These are phyloP conservation scores for Desmodus rotundus DNA, from an alignment of 2,113 vertebrate genomes.

Conservation along the genomic window DNA sequence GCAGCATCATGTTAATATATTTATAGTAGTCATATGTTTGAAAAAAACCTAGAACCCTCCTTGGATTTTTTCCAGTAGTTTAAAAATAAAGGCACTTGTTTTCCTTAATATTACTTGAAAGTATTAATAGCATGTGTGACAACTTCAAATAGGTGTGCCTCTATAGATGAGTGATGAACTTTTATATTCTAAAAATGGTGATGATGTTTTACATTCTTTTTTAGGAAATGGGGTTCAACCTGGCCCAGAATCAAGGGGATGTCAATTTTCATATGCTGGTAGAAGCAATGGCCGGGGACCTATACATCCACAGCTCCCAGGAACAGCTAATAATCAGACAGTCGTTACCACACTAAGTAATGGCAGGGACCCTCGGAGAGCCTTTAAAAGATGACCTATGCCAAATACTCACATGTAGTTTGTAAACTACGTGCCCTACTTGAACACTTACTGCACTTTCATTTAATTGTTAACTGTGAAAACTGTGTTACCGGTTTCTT, in stretches of 20 bases:
- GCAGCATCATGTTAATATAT: not conserved
- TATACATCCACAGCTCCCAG: slow-evolving; percentile 75
- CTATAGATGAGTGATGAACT: not conserved
- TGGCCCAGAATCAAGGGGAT: slow-evolving; percentile 81
- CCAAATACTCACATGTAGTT: slow-evolving; percentile 71
- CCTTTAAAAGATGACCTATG: slow-evolving; percentile 85
- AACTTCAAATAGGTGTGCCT: not conserved
- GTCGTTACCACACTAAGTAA: slow-evolving; percentile 88
- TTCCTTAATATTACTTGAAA: not conserved
- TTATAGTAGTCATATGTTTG: not conserved
- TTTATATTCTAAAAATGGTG: not conserved
- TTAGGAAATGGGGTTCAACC: slow-evolving; percentile 90
- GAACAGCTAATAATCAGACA: slow-evolving; percentile 81
- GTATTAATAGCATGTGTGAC: not conserved
- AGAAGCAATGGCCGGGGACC: slow-evolving; percentile 88
- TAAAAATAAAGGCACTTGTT: not conserved
- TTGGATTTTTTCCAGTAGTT: not conserved
- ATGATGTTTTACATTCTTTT: slow-evolving; percentile 58
- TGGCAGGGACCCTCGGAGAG: slow-evolving; percentile 95
- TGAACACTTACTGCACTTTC: slow-evolving; percentile 99
- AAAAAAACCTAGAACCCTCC: not conserved
- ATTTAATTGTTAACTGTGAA: slow-evolving; percentile 88
- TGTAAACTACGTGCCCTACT: slow-evolving; percentile 88
- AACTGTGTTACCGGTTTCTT: slow-evolving; percentile 69
- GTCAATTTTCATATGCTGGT: slow-evolving; percentile 81